Percentiles rank a stretch among this genome's conserved stretches.
Evolutionary conservation across 2,113 vertebrate genomes (phyloP).

Genomic region (Oceanites oceanicus): DNA sequence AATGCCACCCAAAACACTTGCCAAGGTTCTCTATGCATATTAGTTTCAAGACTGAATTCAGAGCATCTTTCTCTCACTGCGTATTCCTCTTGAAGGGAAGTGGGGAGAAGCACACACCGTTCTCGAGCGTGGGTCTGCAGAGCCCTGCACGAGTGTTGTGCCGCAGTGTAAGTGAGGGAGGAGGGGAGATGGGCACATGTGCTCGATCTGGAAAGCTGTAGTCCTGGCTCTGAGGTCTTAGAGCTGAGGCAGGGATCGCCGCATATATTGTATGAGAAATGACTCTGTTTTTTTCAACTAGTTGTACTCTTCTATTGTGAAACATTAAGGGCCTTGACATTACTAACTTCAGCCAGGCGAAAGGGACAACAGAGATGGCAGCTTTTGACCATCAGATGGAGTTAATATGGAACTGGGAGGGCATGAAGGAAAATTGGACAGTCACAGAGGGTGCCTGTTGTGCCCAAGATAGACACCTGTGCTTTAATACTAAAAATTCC

Average conservation of each 20-base stretch:
- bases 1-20: not conserved
- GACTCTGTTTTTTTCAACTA: not conserved
- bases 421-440: not conserved
- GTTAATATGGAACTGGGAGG: not conserved
- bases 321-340: not conserved
- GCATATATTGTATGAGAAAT: not conserved
- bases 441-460: not conserved
- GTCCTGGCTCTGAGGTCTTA: not conserved
- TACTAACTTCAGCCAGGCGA: not conserved
- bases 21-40: not conserved
- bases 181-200: not conserved
- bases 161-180: not conserved
- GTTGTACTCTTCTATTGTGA: not conserved
- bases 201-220: not conserved
- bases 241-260: not conserved
- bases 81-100: not conserved
- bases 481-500: not conserved
- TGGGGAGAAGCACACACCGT: accelerated
- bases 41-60: not conserved
- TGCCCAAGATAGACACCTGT: not conserved
- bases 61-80: not conserved
- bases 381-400: not conserved
- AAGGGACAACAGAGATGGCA: constrained; percentile 32
- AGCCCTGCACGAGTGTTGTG: not conserved
- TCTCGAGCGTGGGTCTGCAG: accelerated